Evolutionary conservation across 2,888 invertebrate genomes (phyloP).

Genomic region (Stegana nigrithorax): DNA sequence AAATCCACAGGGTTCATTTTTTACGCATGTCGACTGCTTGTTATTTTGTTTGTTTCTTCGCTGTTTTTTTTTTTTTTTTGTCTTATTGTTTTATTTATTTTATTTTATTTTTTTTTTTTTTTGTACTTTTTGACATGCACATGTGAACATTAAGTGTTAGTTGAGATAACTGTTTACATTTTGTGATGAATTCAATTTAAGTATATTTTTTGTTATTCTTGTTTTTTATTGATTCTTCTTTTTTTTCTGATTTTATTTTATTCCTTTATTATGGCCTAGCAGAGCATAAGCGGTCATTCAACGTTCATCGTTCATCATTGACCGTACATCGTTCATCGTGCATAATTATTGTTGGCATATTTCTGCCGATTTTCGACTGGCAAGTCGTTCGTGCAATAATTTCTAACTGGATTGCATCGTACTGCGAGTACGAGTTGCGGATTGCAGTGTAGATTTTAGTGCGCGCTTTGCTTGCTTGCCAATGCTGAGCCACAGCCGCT

Average conservation of each 20-base stretch:
- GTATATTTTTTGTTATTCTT: too few species aligned
- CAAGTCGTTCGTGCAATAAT: neutral
- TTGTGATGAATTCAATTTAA: too few species aligned
- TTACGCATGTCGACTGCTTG: too few species aligned
- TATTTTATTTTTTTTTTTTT: neutral
- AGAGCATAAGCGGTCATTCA: too few species aligned
- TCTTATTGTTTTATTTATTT: neutral
- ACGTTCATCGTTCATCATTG: too few species aligned
- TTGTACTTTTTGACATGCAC: neutral
- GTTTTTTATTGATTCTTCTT: too few species aligned
- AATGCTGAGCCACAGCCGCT: neutral
- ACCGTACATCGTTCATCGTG: too few species aligned
- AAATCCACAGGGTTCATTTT: too few species aligned
- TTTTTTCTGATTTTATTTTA: too few species aligned
- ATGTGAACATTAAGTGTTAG: constrained; percentile 5
- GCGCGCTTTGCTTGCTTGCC: neutral
- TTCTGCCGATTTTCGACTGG: neutral
- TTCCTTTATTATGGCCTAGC: too few species aligned
- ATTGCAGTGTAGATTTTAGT: neutral
- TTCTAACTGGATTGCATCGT: constrained; percentile 6
- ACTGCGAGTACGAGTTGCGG: too few species aligned
- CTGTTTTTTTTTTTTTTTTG: neutral
- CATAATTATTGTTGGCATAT: too few species aligned
- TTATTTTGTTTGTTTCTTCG: constrained; percentile 56
- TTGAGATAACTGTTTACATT: neutral